Evolutionary conservation across 2,113 vertebrate species (phyloP).

Genomic region (Rhizomys pruinosus): DNA sequence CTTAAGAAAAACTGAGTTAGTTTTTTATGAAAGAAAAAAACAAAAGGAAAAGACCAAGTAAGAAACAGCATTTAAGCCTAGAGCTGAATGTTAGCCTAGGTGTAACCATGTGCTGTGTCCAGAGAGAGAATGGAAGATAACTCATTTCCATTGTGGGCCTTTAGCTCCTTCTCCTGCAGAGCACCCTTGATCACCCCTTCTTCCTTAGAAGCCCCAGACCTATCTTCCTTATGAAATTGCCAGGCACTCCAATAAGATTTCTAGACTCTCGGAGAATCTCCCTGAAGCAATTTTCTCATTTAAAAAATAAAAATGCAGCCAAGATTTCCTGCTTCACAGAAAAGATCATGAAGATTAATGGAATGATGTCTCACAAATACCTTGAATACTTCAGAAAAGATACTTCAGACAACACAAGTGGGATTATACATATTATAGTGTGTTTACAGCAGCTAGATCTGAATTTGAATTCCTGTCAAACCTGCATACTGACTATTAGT

Average conservation of each 20-base stretch:
- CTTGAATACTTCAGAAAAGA: background rate
- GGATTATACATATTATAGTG: background rate
- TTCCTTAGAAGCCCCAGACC: background rate
- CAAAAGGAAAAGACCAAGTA: slow-evolving; percentile 4
- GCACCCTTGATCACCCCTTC: background rate
- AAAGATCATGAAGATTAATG: background rate
- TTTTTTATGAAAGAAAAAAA: slow-evolving; percentile 48
- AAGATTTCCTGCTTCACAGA: background rate
- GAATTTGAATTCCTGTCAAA: background rate
- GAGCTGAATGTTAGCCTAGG: background rate
- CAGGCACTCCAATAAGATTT: background rate
- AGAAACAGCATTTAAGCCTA: background rate
- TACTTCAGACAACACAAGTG: rapidly evolving
- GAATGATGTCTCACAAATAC: background rate
- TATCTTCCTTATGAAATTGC: background rate
- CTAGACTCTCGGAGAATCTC: background rate
- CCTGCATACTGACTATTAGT: background rate
- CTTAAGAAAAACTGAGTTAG: slow-evolving; percentile 43
- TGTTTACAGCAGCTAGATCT: background rate
- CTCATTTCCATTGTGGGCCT: rapidly evolving
- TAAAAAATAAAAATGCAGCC: background rate
- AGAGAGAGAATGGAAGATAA: background rate
- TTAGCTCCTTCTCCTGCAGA: background rate
- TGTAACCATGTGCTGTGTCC: background rate
- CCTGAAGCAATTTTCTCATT: background rate